These are phyloP conservation scores for Sorex maritimensis DNA, from an alignment of 2,797 vertebrate species.

Conservation along the genomic window DNA sequence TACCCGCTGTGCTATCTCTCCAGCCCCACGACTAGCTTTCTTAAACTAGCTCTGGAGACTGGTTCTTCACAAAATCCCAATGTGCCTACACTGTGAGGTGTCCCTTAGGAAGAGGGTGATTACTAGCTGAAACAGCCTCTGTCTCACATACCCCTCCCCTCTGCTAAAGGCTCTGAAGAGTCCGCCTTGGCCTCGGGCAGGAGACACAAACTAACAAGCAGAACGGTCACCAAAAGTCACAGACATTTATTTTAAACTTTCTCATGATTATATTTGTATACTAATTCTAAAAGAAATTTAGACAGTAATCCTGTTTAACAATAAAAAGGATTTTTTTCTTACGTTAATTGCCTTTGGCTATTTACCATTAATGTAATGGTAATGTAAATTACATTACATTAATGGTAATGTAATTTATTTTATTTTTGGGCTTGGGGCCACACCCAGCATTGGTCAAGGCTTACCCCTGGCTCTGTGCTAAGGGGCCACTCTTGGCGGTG, in stretches of 20 bases:
- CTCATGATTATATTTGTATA: neutral
- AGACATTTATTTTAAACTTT: neutral
- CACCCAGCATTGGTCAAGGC: too few relatives aligned
- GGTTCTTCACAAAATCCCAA: neutral
- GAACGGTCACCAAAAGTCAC: neutral
- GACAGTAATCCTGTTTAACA: neutral
- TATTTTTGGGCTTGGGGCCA: too few relatives aligned
- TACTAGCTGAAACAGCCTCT: neutral
- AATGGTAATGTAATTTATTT: too few relatives aligned
- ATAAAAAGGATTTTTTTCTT: neutral
- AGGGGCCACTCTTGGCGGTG: too few relatives aligned
- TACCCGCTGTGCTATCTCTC: too few relatives aligned
- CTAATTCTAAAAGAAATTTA: neutral
- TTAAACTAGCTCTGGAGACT: slow-evolving; percentile 16
- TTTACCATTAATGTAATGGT: too few relatives aligned
- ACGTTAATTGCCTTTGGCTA: neutral
- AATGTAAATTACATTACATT: too few relatives aligned
- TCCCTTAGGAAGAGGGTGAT: neutral
- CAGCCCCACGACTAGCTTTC: too few relatives aligned
- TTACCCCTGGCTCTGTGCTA: too few relatives aligned
- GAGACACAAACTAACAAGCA: neutral
- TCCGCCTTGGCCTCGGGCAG: neutral
- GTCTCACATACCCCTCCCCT: neutral
- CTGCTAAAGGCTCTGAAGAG: neutral
- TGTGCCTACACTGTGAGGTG: fast-evolving